phyloP scores from a whole-genome alignment of 2,113 vertebrate genomes.

The Ochotona princeps region DNA sequence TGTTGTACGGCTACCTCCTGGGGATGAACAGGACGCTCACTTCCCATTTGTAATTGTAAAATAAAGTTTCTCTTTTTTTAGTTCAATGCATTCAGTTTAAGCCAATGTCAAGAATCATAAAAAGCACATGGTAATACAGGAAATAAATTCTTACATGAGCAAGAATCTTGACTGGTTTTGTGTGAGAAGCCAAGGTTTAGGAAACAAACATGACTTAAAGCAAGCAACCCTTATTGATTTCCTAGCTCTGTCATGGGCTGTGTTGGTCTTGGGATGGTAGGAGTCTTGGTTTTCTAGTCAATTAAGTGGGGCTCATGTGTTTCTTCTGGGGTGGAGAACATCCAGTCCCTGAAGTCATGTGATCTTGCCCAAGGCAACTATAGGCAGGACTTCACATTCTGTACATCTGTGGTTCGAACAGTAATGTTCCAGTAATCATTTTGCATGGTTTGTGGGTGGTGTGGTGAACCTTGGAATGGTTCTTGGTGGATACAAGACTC shows the following conservation, averaged over 20 bases:
- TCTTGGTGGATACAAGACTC: no score
- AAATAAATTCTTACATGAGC: neutral
- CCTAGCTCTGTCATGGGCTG: neutral
- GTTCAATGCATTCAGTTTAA: neutral
- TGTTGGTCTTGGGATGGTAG: neutral
- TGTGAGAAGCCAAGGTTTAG: neutral
- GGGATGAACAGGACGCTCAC: neutral
- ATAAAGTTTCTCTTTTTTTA: conserved; percentile 20
- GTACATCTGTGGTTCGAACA: no score
- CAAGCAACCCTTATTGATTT: no score
- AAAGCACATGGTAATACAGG: neutral
- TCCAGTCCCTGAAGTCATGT: no score
- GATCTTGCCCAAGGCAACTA: no score
- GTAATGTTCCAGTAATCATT: no score
- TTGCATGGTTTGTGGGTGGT: neutral
- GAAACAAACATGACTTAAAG: neutral
- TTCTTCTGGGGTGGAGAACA: neutral
- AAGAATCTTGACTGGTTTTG: no score
- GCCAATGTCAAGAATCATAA: neutral
- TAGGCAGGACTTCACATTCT: no score
- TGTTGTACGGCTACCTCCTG: conserved; percentile 8
- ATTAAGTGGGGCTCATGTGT: neutral
- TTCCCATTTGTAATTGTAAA: neutral
- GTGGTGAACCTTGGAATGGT: no score
- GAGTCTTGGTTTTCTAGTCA: neutral